A percentile compares a stretch with the other conserved stretches of the same genome.
Evolutionary conservation across 2,888 invertebrate species (phyloP).

Genomic region (Drosophila acutilabella): DNA sequence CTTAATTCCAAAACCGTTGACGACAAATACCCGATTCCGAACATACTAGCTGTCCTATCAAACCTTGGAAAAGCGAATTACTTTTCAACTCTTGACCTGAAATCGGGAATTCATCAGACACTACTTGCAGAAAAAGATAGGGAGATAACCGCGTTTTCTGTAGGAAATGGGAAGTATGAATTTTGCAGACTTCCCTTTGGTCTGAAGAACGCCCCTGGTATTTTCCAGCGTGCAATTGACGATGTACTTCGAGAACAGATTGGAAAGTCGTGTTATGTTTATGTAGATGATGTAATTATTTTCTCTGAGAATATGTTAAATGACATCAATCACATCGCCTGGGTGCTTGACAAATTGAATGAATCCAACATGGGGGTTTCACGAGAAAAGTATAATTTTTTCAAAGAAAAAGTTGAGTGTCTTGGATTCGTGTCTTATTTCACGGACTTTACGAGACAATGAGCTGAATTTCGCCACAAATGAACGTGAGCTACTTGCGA

Average conservation of each 20-base stretch:
- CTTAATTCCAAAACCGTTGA: neutral
- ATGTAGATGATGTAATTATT: slow-evolving; percentile 4
- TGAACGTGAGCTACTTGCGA: too few relatives aligned
- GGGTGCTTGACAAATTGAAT: slow-evolving; percentile 1
- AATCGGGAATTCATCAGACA: neutral
- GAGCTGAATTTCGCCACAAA: too few relatives aligned
- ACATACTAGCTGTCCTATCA: neutral
- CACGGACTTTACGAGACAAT: too few relatives aligned
- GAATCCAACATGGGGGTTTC: slow-evolving; percentile 17
- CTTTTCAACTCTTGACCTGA: neutral
- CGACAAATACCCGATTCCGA: neutral
- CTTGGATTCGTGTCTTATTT: neutral
- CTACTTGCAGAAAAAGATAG: neutral
- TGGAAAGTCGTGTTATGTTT: slow-evolving; percentile 1
- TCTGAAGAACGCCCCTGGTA: neutral
- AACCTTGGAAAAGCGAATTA: neutral
- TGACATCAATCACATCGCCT: neutral
- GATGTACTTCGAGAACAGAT: neutral
- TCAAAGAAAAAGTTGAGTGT: slow-evolving; percentile 6
- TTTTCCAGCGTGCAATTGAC: neutral
- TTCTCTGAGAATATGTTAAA: neutral
- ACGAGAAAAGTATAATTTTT: slow-evolving; percentile 10
- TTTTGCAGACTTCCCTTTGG: neutral
- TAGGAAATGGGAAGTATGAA: too few relatives aligned
- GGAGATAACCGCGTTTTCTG: neutral